Base-by-base conservation (phyloP, 1,140 invertebrate species). In the Drosophila athabasca region DNA sequence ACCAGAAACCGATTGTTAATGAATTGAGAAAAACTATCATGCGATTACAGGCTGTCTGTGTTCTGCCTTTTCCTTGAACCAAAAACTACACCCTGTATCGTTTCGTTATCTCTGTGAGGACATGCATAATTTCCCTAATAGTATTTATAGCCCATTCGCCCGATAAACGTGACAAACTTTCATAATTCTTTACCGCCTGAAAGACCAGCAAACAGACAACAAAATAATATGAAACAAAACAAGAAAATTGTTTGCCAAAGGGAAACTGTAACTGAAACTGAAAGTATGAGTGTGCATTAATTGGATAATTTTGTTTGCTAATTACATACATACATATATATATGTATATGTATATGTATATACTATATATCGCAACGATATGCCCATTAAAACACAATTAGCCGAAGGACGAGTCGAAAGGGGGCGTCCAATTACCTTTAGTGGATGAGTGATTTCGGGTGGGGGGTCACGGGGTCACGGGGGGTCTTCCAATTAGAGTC, bases 141-240 rank as follows among this genome's bases (percentile, higher is more conserved):
- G 49, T 60, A 58, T 55, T 74, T 54, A 65, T 41, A 51, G 54
- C 53, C 53, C 54, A 73, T 64, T 74, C 65, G 50, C 57, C 48
- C 74, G 62, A 80, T 85, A 81, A 85, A 87, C 82, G 82, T 85
- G 82, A 82, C 78, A 82, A 76, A 85, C 78, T 85, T 85, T 77
- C 77, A 85, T 85, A 85, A 87, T 81, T 81, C 53, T 35, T 58
- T 62, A n/a, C 31, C 15, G 15, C 19, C 5, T 17, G 24, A 29
- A 52, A 9, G 24, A 50, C 62, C 39, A 17, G 43, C 45, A 15
- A 54, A 39, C 49, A 31, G 53, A 68, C 49, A 68, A 44, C 67
- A 54, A 48, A 72, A 62, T 60, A 72, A 35, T 11, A 39, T 39
- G 11, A 39, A 53, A 35, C 26, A 35, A 39, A 39, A 35, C 26